Conservation (phyloP, 2,797 vertebrate genomes). For the Chloroceryle amazona region DNA sequence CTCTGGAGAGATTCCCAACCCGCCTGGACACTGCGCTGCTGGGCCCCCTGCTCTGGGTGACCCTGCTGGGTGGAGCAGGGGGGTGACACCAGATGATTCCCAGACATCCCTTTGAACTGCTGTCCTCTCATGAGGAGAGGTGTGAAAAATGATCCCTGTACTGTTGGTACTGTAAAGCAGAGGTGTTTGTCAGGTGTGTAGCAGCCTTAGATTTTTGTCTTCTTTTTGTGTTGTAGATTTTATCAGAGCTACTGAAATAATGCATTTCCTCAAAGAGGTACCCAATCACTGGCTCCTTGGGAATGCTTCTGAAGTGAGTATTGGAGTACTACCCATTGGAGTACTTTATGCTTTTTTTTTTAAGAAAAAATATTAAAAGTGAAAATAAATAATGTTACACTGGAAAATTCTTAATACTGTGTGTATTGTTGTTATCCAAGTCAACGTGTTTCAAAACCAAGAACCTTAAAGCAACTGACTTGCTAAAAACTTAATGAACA, state of each 20-base stretch:
- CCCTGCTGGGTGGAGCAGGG: no score
- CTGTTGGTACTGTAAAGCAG: accelerated
- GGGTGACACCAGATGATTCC: not conserved
- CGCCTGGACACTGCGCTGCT: not conserved
- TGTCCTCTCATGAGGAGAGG: accelerated
- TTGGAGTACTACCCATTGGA: accelerated
- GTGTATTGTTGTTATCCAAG: accelerated
- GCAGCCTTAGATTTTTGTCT: not conserved
- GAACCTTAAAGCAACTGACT: accelerated
- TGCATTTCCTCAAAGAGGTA: accelerated
- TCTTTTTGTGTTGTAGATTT: accelerated
- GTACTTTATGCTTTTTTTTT: not conserved
- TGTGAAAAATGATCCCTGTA: accelerated
- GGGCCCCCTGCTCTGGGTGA: not conserved
- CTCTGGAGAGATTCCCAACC: not conserved
- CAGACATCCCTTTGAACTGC: no score
- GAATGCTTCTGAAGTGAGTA: not conserved
- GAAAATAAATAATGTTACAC: accelerated
- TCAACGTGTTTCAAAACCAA: not conserved
- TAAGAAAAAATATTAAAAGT: accelerated
- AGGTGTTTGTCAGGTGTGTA: accelerated
- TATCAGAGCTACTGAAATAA: accelerated
- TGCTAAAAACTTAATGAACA: not conserved
- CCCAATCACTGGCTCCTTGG: accelerated
- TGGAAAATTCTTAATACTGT: accelerated